phyloP scores from a whole-genome alignment of 2,888 invertebrate genomes.

The Drosophila picticornis region DNA sequence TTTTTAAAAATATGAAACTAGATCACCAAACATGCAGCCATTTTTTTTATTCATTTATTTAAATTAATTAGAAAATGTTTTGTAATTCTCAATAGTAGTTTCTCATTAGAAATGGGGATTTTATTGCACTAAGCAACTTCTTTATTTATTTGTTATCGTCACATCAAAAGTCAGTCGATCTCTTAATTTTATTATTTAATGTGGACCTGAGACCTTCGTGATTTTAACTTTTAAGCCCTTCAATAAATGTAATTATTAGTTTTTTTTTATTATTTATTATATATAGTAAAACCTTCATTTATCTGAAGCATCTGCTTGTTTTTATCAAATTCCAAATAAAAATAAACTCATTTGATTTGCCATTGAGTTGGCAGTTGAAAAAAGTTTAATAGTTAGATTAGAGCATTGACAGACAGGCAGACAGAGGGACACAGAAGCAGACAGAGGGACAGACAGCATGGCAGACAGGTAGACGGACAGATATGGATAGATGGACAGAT shows the following conservation, averaged over 20 bases:
- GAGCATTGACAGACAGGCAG: conserved; percentile 21
- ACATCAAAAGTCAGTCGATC: neutral
- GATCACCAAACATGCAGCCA: neutral
- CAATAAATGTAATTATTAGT: neutral
- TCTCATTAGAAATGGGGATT: neutral
- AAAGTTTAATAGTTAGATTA: conserved; percentile 37
- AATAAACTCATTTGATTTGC: conserved; percentile 11
- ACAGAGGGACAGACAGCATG: conserved; percentile 18
- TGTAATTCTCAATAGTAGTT: neutral
- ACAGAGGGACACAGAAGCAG: neutral
- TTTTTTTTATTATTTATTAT: neutral
- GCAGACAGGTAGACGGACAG: conserved; percentile 12
- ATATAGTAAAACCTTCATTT: neutral
- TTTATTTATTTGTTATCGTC: neutral
- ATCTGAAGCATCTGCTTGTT: neutral
- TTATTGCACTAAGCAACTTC: neutral
- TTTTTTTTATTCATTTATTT: neutral
- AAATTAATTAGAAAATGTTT: neutral
- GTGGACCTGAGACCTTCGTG: neutral
- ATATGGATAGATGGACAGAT: conserved; percentile 21
- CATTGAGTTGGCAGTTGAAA: conserved; percentile 32
- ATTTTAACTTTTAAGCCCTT: neutral
- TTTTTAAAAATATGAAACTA: neutral
- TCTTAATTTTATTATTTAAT: neutral
- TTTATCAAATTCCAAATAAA: conserved; percentile 2